phyloP scores from a whole-genome alignment of 2,113 vertebrate genomes.

The Hystrix cristata region DNA sequence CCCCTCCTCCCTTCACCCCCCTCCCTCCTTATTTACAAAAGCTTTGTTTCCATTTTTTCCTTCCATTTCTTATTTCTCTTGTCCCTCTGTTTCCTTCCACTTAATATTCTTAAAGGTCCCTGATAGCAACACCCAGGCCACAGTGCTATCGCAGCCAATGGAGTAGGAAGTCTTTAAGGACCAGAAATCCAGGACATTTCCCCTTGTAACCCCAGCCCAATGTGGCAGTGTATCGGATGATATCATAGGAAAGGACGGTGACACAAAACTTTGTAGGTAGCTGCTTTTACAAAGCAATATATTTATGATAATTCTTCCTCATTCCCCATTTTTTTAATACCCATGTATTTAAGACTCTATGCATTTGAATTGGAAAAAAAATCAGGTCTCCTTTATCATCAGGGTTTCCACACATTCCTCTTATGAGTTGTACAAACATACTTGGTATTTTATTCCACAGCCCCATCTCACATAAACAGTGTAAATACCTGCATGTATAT shows the following conservation, averaged over 20 bases:
- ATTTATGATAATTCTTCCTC: neutral
- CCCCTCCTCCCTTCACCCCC: too few relatives aligned
- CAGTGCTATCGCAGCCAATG: neutral
- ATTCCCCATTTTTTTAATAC: neutral
- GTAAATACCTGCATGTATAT: neutral
- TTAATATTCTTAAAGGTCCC: neutral
- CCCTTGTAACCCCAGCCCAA: too few relatives aligned
- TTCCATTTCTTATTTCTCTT: too few relatives aligned
- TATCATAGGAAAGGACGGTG: neutral
- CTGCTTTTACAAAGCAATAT: neutral
- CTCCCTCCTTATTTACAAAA: too few relatives aligned
- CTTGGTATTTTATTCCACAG: neutral
- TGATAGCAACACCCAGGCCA: neutral
- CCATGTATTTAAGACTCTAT: neutral
- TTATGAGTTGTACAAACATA: neutral
- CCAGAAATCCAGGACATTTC: neutral
- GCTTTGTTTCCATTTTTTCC: too few relatives aligned
- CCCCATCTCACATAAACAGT: neutral
- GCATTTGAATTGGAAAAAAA: neutral
- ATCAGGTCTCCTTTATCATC: neutral
- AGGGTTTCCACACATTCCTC: constrained; percentile 32
- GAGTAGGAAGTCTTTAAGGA: neutral
- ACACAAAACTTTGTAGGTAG: neutral
- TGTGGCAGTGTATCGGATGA: neutral
- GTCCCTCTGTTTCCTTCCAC: too few relatives aligned